Percentiles rank a stretch among this genome's conserved stretches.
Conservation (phyloP, 1,140 invertebrate species). For the Anoplophora glabripennis region DNA sequence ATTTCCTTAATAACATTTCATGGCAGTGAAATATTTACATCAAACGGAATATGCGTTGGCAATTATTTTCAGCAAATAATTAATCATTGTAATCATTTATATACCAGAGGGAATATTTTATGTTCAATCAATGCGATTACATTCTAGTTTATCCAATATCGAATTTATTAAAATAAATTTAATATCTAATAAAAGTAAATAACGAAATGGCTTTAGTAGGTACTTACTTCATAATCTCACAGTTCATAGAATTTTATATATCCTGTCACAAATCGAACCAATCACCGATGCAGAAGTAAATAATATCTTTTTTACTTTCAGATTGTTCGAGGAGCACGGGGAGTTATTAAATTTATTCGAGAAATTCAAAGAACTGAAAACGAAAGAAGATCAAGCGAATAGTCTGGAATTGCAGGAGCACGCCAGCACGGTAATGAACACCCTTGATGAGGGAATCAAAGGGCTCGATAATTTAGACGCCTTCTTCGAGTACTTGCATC, state of each 20-base stretch:
- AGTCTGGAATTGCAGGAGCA: constrained; percentile 82
- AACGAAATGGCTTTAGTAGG: too few relatives aligned
- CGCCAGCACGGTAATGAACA: constrained; percentile 84
- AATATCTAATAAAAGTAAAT: too few relatives aligned
- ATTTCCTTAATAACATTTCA: too few relatives aligned
- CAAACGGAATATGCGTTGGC: too few relatives aligned
- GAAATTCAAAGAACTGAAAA: constrained; percentile 75
- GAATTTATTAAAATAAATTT: too few relatives aligned
- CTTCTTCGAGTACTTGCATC: constrained; percentile 78
- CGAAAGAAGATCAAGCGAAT: constrained; percentile 75
- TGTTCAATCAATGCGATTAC: too few relatives aligned
- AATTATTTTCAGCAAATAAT: too few relatives aligned
- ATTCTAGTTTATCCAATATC: too few relatives aligned
- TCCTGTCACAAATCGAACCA: not conserved
- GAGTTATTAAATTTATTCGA: constrained; percentile 79
- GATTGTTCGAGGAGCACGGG: constrained; percentile 83
- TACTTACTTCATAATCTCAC: not conserved
- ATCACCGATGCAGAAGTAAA: not conserved
- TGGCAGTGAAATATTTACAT: too few relatives aligned
- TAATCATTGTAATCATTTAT: too few relatives aligned
- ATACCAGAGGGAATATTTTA: too few relatives aligned
- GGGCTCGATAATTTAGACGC: constrained; percentile 79
- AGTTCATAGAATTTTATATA: not conserved
- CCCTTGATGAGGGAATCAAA: constrained; percentile 82
- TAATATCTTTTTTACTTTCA: constrained; percentile 47